Evolutionary conservation across 2,113 vertebrate genomes (phyloP).

Genomic region (Centropus bengalensis): DNA sequence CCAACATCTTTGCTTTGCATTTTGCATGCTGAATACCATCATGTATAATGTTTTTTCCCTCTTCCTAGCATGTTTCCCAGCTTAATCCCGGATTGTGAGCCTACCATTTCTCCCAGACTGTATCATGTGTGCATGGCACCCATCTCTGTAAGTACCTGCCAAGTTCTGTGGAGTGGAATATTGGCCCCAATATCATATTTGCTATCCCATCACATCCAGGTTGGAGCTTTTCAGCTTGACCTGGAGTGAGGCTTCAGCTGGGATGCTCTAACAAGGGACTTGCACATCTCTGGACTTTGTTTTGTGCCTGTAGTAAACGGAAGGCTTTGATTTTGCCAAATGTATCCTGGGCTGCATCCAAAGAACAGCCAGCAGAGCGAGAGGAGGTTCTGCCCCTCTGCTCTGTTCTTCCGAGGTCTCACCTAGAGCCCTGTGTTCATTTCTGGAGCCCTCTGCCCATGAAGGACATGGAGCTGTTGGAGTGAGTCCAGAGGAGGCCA

Average conservation of each 20-base stretch:
- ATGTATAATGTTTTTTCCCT: fast-evolving
- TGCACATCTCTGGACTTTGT: neutral
- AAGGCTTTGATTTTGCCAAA: neutral
- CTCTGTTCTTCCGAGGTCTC: too few species aligned
- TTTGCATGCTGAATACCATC: neutral
- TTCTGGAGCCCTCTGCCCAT: too few species aligned
- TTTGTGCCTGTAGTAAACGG: neutral
- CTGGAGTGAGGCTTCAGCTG: neutral
- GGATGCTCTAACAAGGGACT: neutral
- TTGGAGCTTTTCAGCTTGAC: neutral
- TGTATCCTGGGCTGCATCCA: too few species aligned
- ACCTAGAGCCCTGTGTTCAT: too few species aligned
- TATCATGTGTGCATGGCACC: slow-evolving; percentile 87
- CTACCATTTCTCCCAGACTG: slow-evolving; percentile 80
- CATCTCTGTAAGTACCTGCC: slow-evolving; percentile 86
- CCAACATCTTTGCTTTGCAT: neutral
- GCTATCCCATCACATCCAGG: too few species aligned
- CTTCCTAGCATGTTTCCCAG: slow-evolving; percentile 63
- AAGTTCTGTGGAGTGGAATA: fast-evolving
- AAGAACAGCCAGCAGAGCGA: too few species aligned
- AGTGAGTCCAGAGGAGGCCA: too few species aligned
- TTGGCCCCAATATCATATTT: fast-evolving
- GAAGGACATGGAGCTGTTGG: too few species aligned
- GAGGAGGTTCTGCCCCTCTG: too few species aligned
- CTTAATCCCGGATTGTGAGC: slow-evolving; percentile 80